phyloP scores from a whole-genome alignment of 2,113 vertebrate genomes.

The Mustela lutreola region DNA sequence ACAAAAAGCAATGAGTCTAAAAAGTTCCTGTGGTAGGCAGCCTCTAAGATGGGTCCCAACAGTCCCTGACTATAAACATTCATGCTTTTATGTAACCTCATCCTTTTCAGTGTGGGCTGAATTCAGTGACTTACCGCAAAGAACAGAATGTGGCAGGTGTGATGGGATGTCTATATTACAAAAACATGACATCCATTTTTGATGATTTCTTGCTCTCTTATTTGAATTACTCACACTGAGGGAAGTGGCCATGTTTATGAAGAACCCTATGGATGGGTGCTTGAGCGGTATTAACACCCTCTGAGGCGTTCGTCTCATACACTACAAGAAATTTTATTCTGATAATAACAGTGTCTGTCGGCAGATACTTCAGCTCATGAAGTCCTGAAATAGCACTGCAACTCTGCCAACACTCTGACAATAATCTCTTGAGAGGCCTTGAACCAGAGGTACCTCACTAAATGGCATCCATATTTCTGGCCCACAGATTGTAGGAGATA shows the following conservation, averaged over 20 bases:
- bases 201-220: not conserved
- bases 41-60: not conserved
- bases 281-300: not conserved
- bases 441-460: not conserved
- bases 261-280: not conserved
- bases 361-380: not conserved
- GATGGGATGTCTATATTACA: not conserved
- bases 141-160: not conserved
- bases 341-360: not conserved
- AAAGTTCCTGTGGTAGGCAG: not conserved
- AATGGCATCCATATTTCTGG: not conserved
- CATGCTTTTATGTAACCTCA: not conserved
- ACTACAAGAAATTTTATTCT: not conserved
- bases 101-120: not conserved
- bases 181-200: not conserved
- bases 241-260: not conserved
- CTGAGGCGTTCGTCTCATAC: not conserved
- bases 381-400: not conserved
- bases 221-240: not conserved
- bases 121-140: not conserved
- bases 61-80: fast-evolving
- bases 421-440: not conserved
- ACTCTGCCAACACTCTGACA: not conserved
- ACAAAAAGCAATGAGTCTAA: not conserved
- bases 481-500: not conserved